Percentiles rank a stretch among this genome's conserved stretches.
Evolutionary conservation across 92 coral and sea anemone species (phyloP).

Genomic region (Porites evermanni): DNA sequence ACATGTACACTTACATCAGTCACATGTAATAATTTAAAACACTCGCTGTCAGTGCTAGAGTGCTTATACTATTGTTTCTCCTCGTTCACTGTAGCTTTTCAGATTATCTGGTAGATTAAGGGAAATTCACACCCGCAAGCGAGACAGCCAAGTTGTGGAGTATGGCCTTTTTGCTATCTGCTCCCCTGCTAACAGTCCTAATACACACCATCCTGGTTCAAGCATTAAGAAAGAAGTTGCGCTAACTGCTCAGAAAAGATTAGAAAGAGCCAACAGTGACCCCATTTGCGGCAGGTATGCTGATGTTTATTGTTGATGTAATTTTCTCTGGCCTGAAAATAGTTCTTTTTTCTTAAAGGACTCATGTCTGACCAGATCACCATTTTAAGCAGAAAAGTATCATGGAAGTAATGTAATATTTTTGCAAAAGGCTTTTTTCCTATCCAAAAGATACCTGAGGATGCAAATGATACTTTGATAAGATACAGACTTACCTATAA

Average conservation of each 20-base stretch:
- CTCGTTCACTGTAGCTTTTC: constrained; percentile 66
- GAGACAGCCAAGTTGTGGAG: constrained; percentile 90
- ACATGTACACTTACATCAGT: too few relatives aligned
- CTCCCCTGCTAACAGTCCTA: constrained; percentile 86
- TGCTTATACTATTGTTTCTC: too few relatives aligned
- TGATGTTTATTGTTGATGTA: background rate
- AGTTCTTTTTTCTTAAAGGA: background rate
- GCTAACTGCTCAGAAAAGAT: constrained; percentile 88
- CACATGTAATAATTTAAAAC: too few relatives aligned
- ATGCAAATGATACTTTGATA: too few relatives aligned
- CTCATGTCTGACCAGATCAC: too few relatives aligned
- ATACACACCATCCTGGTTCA: constrained; percentile 75
- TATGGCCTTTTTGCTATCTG: constrained; percentile 97
- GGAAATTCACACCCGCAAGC: constrained; percentile 92
- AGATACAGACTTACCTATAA: too few relatives aligned
- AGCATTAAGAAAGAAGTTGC: constrained; percentile 93
- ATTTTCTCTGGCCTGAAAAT: background rate
- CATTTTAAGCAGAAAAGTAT: too few relatives aligned
- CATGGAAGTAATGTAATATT: too few relatives aligned
- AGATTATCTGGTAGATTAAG: constrained; percentile 91
- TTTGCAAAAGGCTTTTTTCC: too few relatives aligned
- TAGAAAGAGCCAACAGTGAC: constrained; percentile 84
- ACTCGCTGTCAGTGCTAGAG: background rate
- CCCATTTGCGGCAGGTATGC: constrained; percentile 80
- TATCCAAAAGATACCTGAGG: too few relatives aligned